A percentile compares a stretch with the other conserved stretches of the same genome.
phyloP scores from a whole-genome alignment of 2,113 vertebrate species.

The Toxotes jaculatrix region DNA sequence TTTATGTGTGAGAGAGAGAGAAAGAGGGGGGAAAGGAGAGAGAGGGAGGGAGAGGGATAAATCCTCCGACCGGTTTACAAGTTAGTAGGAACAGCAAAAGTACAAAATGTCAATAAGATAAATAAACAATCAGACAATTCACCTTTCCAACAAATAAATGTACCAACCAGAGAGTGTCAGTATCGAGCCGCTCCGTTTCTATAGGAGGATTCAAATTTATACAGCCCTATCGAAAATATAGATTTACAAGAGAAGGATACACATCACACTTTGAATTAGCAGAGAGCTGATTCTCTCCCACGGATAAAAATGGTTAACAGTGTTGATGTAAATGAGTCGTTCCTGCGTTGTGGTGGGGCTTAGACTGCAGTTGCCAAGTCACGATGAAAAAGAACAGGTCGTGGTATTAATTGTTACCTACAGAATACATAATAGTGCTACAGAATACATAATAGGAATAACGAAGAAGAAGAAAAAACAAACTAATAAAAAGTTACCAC shows the following conservation, averaged over 20 bases:
- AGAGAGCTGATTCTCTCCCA: not conserved
- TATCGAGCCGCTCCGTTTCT: constrained; percentile 70
- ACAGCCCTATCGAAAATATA: not conserved
- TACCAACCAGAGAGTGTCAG: constrained; percentile 85
- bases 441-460: no score
- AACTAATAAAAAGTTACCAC: not conserved
- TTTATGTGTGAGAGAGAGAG: not conserved
- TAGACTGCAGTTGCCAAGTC: not conserved
- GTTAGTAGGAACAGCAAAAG: not conserved
- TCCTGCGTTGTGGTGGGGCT: no score
- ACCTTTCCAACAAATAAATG: constrained; percentile 41
- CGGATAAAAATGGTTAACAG: no score
- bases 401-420: not conserved
- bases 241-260: no score
- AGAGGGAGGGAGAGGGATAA: not conserved
- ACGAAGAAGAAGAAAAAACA: not conserved
- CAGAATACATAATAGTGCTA: not conserved
- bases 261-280: not conserved
- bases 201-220: not conserved
- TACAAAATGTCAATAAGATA: not conserved
- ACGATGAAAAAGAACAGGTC: not conserved
- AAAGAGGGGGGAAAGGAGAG: not conserved
- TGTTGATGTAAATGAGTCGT: not conserved
- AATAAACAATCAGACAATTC: constrained; percentile 18
- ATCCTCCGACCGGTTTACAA: not conserved